phyloP scores from a whole-genome alignment of 2,113 vertebrate genomes.

The Alouatta palliata region DNA sequence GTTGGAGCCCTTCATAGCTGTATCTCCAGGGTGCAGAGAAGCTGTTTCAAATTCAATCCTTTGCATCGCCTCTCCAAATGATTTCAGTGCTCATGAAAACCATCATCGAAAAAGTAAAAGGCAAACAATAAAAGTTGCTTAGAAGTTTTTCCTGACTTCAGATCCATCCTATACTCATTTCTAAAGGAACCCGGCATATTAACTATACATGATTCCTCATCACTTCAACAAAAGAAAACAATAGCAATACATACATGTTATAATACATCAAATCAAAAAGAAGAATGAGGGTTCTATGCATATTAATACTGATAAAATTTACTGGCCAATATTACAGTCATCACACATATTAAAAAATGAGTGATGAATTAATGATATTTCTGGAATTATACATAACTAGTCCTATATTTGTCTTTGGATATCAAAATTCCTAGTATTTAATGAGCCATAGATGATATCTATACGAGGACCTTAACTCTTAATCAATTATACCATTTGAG shows the following conservation, averaged over 20 bases:
- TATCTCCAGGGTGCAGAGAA: background rate
- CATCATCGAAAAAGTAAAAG: background rate
- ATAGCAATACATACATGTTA: background rate
- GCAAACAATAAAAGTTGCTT: conserved; percentile 7
- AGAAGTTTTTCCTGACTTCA: background rate
- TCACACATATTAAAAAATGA: background rate
- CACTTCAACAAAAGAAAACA: background rate
- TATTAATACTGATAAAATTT: conserved; percentile 60
- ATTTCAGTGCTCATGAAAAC: background rate
- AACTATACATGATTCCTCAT: background rate
- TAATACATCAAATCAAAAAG: background rate
- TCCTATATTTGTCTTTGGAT: background rate
- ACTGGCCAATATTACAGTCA: background rate
- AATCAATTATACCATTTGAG: background rate
- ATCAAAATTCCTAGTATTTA: background rate
- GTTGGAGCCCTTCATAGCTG: background rate
- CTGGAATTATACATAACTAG: background rate
- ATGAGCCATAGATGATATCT: background rate
- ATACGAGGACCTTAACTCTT: background rate
- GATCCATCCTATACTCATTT: conserved; percentile 4
- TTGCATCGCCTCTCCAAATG: background rate
- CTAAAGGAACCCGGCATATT: background rate
- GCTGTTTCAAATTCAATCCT: background rate
- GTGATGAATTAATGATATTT: background rate
- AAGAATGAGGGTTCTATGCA: background rate